A percentile compares a stretch with the other conserved stretches of the same genome.
These are phyloP conservation scores for Siniperca obscura DNA, from an alignment of 2,797 vertebrate species.

Conservation along the genomic window DNA sequence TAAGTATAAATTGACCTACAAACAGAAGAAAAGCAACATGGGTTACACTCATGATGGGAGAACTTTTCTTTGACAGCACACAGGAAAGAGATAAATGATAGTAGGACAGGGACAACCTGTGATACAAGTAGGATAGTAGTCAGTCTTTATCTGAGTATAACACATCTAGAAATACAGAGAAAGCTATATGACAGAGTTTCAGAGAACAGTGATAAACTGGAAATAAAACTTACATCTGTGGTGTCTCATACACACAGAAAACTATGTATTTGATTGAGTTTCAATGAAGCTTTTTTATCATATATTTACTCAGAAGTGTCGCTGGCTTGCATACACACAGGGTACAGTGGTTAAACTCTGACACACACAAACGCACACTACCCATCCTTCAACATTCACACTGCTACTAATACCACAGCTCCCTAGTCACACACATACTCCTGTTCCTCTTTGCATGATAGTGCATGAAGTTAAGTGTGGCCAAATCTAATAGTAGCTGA, in stretches of 20 bases:
- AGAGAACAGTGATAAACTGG: neutral
- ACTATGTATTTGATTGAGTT: neutral
- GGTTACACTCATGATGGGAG: neutral
- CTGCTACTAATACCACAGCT: conserved; percentile 6
- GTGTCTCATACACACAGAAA: neutral
- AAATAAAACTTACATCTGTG: conserved; percentile 1
- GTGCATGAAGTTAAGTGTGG: conserved; percentile 30
- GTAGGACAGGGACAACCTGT: neutral
- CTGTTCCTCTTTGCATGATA: neutral
- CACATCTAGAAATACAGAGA: neutral
- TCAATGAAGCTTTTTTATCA: neutral
- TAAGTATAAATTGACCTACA: neutral
- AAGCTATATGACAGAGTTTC: neutral
- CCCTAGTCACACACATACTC: neutral
- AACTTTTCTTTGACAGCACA: neutral
- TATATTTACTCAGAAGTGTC: neutral
- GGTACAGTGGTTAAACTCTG: conserved; percentile 1
- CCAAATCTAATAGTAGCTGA: conserved; percentile 56
- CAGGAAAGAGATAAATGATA: neutral
- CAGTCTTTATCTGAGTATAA: neutral
- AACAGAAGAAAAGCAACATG: neutral
- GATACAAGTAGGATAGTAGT: conserved; percentile 7
- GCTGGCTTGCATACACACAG: neutral
- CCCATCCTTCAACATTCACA: neutral
- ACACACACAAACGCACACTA: neutral